Evolutionary conservation across 1,140 invertebrate genomes (phyloP), one percentile per base, ranked within the genome.

Genomic region (Sipha flava): DNA sequence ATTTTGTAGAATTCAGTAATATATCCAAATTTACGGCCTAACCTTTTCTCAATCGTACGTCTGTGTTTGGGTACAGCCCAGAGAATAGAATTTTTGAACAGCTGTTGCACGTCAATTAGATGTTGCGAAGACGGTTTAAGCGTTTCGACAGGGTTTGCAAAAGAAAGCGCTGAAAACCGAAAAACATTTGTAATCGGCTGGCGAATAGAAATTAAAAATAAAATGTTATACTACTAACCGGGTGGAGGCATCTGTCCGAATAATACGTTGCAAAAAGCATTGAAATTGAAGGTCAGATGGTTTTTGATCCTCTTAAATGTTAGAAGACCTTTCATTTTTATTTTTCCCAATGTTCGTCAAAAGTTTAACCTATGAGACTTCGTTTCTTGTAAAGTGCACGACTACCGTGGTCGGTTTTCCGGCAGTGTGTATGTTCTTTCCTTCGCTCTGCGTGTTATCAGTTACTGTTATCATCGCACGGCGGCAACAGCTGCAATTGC

Each of bases 21-120:
- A 62, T 83, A 82, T 9, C 92, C 93, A 85, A 89, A 94, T 87
- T 90, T 94, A 79, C 93, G 87, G 59, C 88, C 91, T 81, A 87
- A 84, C 80, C 93, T 87, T 85, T 87, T 91, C 84, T 96, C 94
- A 45, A 94, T 79, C 1, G 91, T 89, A 82, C 93, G 86, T 84
- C 94, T 87, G 70, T 88, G 88, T 83, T 92, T 94, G 0, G 94
- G 95, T 2, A 93, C 94, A 80, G 90, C 94, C 88, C 90, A 92
- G 21, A 96, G 83, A 84, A 95, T 81, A 9, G 57, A 80, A 70
- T 80, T 43, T 1, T 59, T 57, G 34, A 82, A 79, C 4, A 82
- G 34, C 40, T 80, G 66, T 43, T 82, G 37, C 40, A 81, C 23
- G 21, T 37, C 34, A 21, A 62, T 70, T 18, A 52, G 12, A 10